Conservation (phyloP, 2,797 vertebrate species). For the Channallabes apus region DNA sequence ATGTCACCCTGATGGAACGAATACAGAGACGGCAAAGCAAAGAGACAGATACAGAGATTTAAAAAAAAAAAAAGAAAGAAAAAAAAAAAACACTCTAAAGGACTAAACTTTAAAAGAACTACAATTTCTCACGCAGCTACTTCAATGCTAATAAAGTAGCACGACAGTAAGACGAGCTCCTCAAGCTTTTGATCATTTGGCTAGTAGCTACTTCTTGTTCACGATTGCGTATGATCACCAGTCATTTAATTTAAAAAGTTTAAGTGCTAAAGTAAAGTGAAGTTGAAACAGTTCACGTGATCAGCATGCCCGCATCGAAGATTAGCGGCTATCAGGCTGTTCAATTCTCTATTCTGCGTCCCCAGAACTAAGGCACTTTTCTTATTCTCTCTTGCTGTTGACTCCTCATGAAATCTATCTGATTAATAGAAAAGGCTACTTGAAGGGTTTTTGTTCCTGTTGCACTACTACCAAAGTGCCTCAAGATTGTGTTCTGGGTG, state of each 20-base stretch:
- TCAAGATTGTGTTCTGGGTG: not conserved
- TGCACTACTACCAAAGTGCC: not conserved
- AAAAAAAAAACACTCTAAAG: not conserved
- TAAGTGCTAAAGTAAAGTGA: not conserved
- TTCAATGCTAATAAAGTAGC: not conserved
- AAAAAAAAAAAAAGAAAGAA: too few species aligned
- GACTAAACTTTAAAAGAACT: slow-evolving; percentile 22
- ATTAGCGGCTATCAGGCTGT: not conserved
- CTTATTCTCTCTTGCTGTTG: not conserved
- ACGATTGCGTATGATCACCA: not conserved
- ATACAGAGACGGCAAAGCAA: slow-evolving; percentile 10
- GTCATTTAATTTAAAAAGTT: not conserved
- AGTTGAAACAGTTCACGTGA: not conserved
- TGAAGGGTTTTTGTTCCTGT: not conserved
- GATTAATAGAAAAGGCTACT: not conserved
- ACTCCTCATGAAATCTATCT: not conserved
- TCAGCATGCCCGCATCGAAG: not conserved
- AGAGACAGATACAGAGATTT: not conserved
- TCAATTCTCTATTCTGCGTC: not conserved
- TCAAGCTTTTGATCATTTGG: not conserved
- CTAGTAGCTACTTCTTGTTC: not conserved
- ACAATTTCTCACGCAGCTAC: not conserved
- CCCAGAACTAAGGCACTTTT: too few species aligned
- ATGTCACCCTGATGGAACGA: slow-evolving; percentile 4
- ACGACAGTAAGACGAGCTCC: not conserved